Base-by-base conservation (phyloP, 2,113 vertebrate genomes). In the Petromus typicus region DNA sequence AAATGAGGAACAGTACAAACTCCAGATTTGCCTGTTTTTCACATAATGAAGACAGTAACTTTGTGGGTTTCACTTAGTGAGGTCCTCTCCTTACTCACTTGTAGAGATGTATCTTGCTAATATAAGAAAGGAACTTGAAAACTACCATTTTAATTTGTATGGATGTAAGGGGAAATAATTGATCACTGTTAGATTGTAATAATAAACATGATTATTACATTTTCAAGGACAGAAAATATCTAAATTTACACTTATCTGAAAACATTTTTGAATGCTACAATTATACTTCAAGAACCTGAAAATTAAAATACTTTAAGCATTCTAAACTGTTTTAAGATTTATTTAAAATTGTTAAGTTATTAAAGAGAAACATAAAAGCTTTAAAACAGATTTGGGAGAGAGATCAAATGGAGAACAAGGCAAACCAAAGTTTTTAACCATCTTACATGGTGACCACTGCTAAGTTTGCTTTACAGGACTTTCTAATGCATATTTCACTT, bases 301-400 rank as follows among this genome's bases (percentile, higher is more conserved):
- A 93, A 27, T 61, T 4, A 96, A 94, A 48, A n/a, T 45, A 80
- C 2, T 63, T 92, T 59, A 83, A 94, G 43, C 45, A 43, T 69
- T 96, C 93, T 20, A 94, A 85, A 64, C 1, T 57, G 11, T 63
- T 71, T 85, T 90, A 73, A 86, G 0, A 66, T 78, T 84, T 14
- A 73, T 48, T 92, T 80, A 73, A 92, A n/a, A 32, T 75, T 56
- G 66, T 45, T 59, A 7, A 73, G 32, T 45, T 81, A 85, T 69
- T 59, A 69, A 64, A 67, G 76, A 80, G 14, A 10, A 81, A 30
- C 56, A 1, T 5, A 83, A 79, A 2, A 84, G 6, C 5, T 54
- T 75, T 59, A 45, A 2, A 83, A 86, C 85, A 54, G 12, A 5
- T 81, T 81, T 18, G 7, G 51, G 5, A 89, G 85, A 89, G 43